A percentile compares a stretch with the other conserved stretches of the same genome.
Evolutionary conservation across 2,797 vertebrate genomes (phyloP).

Genomic region (Lutjanus argentimaculatus): DNA sequence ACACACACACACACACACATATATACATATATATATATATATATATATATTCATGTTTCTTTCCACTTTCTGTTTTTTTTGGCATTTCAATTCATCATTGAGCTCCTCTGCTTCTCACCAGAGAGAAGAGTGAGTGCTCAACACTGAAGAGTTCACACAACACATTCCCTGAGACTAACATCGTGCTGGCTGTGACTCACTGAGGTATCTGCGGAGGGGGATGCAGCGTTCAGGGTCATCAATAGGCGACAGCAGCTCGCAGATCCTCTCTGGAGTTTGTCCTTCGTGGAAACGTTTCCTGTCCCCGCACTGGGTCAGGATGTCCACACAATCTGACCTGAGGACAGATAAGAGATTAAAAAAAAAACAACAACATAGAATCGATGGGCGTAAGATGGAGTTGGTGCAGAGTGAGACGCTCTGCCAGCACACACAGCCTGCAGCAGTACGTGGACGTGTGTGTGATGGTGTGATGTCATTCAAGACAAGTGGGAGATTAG

Average conservation of each 20-base stretch:
- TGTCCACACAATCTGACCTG: slow-evolving; percentile 98
- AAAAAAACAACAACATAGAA: no score
- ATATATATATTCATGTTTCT: background rate
- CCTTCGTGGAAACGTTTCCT: slow-evolving; percentile 92
- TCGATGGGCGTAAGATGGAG: background rate
- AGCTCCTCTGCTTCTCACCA: background rate
- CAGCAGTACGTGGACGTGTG: background rate
- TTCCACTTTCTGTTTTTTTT: background rate
- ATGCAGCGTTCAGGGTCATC: slow-evolving; percentile 95
- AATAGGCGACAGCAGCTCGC: slow-evolving; percentile 94
- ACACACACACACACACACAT: no score
- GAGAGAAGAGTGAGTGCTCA: background rate
- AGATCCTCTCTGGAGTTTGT: slow-evolving; percentile 95
- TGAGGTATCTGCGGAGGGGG: slow-evolving; percentile 94
- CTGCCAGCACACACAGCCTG: slow-evolving; percentile 11
- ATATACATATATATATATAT: no score
- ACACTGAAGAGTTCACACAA: no score
- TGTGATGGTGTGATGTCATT: slow-evolving; percentile 6
- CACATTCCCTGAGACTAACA: background rate
- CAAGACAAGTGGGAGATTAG: slow-evolving; percentile 21
- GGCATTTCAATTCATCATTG: background rate
- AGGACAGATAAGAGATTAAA: slow-evolving; percentile 41
- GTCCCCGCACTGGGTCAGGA: slow-evolving; percentile 97
- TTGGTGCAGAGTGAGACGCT: background rate
- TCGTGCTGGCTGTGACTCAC: slow-evolving; percentile 82